Conservation (phyloP, 2,888 invertebrate genomes). For the Trachelus iudaicus region DNA sequence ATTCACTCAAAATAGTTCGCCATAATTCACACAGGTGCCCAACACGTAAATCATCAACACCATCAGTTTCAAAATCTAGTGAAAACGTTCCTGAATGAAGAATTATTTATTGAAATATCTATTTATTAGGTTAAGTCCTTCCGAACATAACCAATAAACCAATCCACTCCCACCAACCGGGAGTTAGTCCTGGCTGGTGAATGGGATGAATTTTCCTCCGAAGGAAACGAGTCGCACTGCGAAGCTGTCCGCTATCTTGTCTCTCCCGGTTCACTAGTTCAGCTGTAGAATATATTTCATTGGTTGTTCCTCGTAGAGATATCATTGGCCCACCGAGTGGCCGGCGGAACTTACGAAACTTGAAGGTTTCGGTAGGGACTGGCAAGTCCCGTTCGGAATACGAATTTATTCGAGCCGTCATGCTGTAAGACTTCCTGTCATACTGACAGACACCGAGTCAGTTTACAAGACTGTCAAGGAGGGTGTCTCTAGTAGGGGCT, state of each 20-base stretch:
- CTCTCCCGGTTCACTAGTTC: not conserved
- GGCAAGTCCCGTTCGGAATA: not conserved
- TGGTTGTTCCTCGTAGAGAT: not conserved
- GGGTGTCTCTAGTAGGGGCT: not conserved
- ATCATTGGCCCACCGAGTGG: not conserved
- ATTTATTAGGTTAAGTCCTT: not conserved
- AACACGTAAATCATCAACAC: not conserved
- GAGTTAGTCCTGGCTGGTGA: not conserved
- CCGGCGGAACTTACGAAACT: not conserved
- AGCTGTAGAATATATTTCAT: not conserved
- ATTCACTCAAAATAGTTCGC: not conserved
- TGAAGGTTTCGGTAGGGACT: not conserved
- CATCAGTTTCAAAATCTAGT: not conserved
- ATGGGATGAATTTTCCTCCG: not conserved
- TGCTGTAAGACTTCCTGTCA: not conserved
- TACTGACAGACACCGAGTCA: not conserved
- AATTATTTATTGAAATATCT: not conserved
- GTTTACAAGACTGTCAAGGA: not conserved
- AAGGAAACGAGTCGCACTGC: not conserved
- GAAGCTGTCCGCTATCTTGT: not conserved
- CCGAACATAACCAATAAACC: not conserved
- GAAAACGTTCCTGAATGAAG: not conserved
- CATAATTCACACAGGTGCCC: not conserved
- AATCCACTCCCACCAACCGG: not conserved
- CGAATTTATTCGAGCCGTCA: not conserved